A percentile compares a stretch with the other conserved stretches of the same genome.
These are phyloP conservation scores for Tamias sibiricus DNA, from an alignment of 2,113 vertebrate genomes.

Conservation along the genomic window DNA sequence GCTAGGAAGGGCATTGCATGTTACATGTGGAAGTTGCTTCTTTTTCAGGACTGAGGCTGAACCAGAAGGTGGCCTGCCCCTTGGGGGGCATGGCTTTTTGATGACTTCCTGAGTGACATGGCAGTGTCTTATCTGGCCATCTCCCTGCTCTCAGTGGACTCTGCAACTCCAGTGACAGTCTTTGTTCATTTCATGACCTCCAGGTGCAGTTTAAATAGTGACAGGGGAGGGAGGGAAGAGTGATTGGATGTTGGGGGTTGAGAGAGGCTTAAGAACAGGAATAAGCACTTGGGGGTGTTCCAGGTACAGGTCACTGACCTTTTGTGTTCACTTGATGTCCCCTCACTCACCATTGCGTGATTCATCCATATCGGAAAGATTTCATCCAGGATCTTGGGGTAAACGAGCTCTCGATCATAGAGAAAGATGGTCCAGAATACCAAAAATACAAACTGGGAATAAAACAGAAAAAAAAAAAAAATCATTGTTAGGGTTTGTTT, in stretches of 20 bases:
- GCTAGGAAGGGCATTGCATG: constrained; percentile 52
- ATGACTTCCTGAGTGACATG: constrained; percentile 66
- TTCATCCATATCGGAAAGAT: constrained; percentile 93
- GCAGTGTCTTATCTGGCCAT: constrained; percentile 14
- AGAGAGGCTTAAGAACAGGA: constrained; percentile 30
- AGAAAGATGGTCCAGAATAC: constrained; percentile 92
- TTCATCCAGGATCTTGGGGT: constrained; percentile 89
- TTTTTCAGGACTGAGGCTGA: constrained; percentile 50
- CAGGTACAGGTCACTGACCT: neutral
- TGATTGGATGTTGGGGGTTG: neutral
- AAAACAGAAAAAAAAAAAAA: constrained; percentile 53
- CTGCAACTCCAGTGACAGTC: neutral
- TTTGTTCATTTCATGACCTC: constrained; percentile 35
- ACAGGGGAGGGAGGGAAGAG: neutral
- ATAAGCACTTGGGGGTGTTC: neutral
- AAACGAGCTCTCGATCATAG: constrained; percentile 92
- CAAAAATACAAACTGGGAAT: constrained; percentile 90
- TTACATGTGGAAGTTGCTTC: constrained; percentile 61
- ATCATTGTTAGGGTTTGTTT: too few relatives aligned
- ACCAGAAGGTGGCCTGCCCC: neutral
- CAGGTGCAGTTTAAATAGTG: constrained; percentile 51
- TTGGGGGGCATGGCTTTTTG: constrained; percentile 56
- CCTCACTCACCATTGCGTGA: constrained; percentile 92
- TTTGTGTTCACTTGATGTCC: constrained; percentile 26
- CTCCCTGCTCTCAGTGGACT: constrained; percentile 53